A percentile compares a stretch with the other conserved stretches of the same genome.
Conservation (phyloP, 2,797 vertebrate genomes). For the Syngnathus acus region DNA sequence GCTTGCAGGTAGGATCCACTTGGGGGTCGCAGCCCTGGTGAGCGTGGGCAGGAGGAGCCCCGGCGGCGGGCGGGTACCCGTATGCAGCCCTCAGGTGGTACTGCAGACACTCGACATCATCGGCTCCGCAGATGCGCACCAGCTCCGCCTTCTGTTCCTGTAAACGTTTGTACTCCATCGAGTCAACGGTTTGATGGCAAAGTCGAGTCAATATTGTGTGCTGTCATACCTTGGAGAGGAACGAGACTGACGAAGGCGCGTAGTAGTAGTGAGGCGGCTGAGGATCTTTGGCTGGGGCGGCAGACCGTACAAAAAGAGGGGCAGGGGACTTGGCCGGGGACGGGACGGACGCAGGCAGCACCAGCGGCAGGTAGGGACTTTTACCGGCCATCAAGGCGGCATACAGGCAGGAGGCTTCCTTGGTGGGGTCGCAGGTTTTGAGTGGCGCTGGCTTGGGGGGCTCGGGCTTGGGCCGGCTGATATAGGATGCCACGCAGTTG, state of each 20-base stretch:
- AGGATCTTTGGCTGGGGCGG: constrained; percentile 44
- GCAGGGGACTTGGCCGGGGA: constrained; percentile 48
- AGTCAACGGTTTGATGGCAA: no score
- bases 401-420: constrained; percentile 68
- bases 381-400: constrained; percentile 57
- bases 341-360: constrained; percentile 35
- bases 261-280: constrained; percentile 61
- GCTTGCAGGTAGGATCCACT: constrained; percentile 59
- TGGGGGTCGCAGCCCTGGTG: constrained; percentile 72
- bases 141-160: constrained; percentile 70
- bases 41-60: constrained; percentile 62
- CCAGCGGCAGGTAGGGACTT: constrained; percentile 61
- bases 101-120: constrained; percentile 74
- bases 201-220: not conserved
- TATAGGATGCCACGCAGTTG: constrained; percentile 62
- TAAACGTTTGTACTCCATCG: not conserved
- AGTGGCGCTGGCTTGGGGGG: constrained; percentile 60
- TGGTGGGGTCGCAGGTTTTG: constrained; percentile 71
- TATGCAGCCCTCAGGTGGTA: constrained; percentile 72
- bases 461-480: constrained; percentile 54
- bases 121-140: constrained; percentile 66
- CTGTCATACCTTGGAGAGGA: constrained; percentile 60
- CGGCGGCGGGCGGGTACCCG: constrained; percentile 54
- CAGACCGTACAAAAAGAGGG: constrained; percentile 38
- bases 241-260: constrained; percentile 46